phyloP scores from a whole-genome alignment of 2,797 vertebrate genomes.

The Botia kubotai region DNA sequence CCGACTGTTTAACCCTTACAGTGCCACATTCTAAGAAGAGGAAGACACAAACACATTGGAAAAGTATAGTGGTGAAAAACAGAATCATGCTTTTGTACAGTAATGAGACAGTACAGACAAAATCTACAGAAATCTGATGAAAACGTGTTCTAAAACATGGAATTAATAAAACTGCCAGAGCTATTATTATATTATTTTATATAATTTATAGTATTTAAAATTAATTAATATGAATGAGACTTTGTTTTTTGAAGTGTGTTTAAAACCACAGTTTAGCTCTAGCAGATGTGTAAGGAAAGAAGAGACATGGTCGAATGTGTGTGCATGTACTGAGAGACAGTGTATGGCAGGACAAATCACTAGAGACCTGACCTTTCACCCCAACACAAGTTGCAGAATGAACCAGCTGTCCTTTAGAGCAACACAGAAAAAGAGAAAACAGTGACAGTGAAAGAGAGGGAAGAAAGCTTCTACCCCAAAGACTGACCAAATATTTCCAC shows the following conservation, averaged over 20 bases:
- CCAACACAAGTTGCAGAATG: slow-evolving; percentile 54
- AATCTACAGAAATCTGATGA: neutral
- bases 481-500: slow-evolving; percentile 41
- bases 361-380: slow-evolving; percentile 56
- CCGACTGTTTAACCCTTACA: slow-evolving; percentile 50
- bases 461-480: neutral
- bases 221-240: neutral
- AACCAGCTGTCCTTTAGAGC: slow-evolving; percentile 56
- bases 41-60: neutral
- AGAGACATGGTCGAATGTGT: slow-evolving; percentile 27
- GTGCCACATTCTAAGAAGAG: neutral
- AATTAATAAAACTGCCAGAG: neutral
- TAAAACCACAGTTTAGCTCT: slow-evolving; percentile 26
- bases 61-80: neutral
- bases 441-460: slow-evolving; percentile 17
- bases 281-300: slow-evolving; percentile 49
- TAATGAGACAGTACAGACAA: neutral
- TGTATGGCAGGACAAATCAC: slow-evolving; percentile 38
- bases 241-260: slow-evolving; percentile 22
- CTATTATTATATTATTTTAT: neutral
- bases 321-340: slow-evolving; percentile 7
- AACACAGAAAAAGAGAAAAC: slow-evolving; percentile 6
- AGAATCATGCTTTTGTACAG: neutral
- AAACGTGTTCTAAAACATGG: neutral
- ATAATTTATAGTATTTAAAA: slow-evolving; percentile 5